These are phyloP conservation scores for Mythimna lalbum DNA, from an alignment of 2,888 invertebrate genomes.

Conservation along the genomic window DNA sequence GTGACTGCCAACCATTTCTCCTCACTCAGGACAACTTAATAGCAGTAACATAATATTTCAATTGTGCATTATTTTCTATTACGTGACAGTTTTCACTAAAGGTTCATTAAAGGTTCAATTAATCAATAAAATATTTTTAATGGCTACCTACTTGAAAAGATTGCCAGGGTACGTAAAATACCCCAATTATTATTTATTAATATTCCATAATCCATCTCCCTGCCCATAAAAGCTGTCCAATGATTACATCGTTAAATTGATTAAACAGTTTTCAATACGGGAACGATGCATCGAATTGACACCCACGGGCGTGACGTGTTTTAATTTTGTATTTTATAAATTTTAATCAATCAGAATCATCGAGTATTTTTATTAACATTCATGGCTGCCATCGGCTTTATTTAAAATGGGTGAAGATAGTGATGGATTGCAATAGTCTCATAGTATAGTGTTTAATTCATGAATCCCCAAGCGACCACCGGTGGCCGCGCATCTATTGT, in stretches of 20 bases:
- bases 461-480: too few species aligned
- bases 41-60: too few species aligned
- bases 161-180: neutral
- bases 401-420: neutral
- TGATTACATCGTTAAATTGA: conserved; percentile 38
- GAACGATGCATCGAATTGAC: conserved; percentile 38
- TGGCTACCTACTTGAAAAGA: too few species aligned
- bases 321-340: conserved; percentile 34
- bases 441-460: too few species aligned
- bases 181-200: neutral
- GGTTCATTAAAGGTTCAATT: too few species aligned
- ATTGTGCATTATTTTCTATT: too few species aligned
- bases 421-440: neutral
- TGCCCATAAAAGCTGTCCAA: conserved; percentile 5
- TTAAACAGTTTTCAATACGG: conserved; percentile 44
- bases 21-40: too few species aligned
- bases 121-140: too few species aligned
- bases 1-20: too few species aligned
- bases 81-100: too few species aligned
- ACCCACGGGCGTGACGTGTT: conserved; percentile 13
- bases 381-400: neutral
- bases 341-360: conserved; percentile 33
- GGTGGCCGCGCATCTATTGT: too few species aligned
- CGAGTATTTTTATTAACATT: conserved; percentile 21
- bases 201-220: conserved; percentile 21